These are phyloP conservation scores for Linnaemya tessellans DNA, from an alignment of 2,888 invertebrate species.

Conservation along the genomic window DNA sequence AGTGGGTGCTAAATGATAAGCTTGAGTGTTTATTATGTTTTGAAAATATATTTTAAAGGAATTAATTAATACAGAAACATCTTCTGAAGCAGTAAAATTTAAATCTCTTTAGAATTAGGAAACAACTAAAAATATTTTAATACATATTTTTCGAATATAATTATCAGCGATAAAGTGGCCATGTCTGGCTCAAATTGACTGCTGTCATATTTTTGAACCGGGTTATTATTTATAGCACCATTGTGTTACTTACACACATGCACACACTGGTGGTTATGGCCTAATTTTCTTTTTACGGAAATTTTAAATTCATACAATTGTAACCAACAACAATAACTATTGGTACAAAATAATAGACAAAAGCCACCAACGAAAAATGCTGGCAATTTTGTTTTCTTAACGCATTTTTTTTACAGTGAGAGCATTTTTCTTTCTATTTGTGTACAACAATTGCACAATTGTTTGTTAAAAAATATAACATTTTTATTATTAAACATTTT, in stretches of 20 bases:
- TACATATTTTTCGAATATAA: too few species aligned
- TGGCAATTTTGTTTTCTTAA: constrained; percentile 14
- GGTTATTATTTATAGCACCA: background rate
- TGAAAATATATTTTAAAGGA: too few species aligned
- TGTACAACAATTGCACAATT: constrained; percentile 34
- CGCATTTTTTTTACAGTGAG: constrained; percentile 24
- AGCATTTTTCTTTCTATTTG: constrained; percentile 1
- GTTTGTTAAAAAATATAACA: constrained; percentile 1
- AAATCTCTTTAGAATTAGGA: too few species aligned
- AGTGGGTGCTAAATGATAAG: too few species aligned
- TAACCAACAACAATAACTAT: constrained; percentile 27
- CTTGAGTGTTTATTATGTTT: too few species aligned
- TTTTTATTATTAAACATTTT: background rate
- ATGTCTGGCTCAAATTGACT: background rate
- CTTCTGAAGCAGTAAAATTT: too few species aligned
- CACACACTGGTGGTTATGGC: constrained; percentile 34
- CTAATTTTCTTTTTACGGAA: constrained; percentile 57
- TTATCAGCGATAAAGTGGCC: too few species aligned
- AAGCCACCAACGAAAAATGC: constrained; percentile 6
- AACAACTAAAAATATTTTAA: too few species aligned
- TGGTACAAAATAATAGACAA: constrained; percentile 3
- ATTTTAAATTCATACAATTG: constrained; percentile 48
- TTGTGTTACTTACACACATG: background rate
- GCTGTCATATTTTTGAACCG: background rate
- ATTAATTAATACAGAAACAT: too few species aligned